A percentile compares a stretch with the other conserved stretches of the same genome.
phyloP scores from a whole-genome alignment of 23 tunicate species.

The Oikopleura vanhoeffeni region DNA sequence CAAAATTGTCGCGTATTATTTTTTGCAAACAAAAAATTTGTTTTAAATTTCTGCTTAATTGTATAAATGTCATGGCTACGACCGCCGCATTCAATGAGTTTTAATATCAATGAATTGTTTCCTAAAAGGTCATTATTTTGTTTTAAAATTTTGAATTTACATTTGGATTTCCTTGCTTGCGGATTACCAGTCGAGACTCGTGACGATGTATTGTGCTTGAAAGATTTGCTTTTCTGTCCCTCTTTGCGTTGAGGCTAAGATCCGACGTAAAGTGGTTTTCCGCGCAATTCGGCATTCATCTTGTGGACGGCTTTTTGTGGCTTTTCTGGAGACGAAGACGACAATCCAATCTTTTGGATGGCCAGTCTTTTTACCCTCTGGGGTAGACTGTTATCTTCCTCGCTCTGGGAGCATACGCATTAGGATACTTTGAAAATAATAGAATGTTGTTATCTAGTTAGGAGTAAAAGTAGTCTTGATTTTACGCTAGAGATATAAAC shows the following conservation, averaged over 20 bases:
- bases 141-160: too few relatives aligned
- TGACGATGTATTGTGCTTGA: slow-evolving; percentile 88
- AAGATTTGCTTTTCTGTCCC: slow-evolving; percentile 90
- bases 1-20: too few relatives aligned
- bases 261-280: slow-evolving; percentile 84
- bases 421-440: too few relatives aligned
- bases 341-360: slow-evolving; percentile 71
- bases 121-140: too few relatives aligned
- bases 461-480: too few relatives aligned
- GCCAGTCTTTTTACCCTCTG: slow-evolving; percentile 17
- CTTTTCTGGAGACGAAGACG: slow-evolving; percentile 87
- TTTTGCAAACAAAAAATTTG: too few relatives aligned
- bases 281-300: slow-evolving; percentile 86
- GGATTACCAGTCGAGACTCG: slow-evolving; percentile 45
- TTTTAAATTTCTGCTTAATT: too few relatives aligned
- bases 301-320: slow-evolving; percentile 93
- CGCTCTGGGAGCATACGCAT: background rate
- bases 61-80: too few relatives aligned
- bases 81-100: too few relatives aligned
- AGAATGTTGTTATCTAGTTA: too few relatives aligned
- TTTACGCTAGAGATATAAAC: too few relatives aligned
- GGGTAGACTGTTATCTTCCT: background rate
- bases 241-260: slow-evolving; percentile 84
- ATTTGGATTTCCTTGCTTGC: slow-evolving; percentile 37
- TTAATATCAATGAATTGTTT: too few relatives aligned